Evolutionary conservation across 2,888 invertebrate species (phyloP).

Genomic region (Galerucella pusilla): DNA sequence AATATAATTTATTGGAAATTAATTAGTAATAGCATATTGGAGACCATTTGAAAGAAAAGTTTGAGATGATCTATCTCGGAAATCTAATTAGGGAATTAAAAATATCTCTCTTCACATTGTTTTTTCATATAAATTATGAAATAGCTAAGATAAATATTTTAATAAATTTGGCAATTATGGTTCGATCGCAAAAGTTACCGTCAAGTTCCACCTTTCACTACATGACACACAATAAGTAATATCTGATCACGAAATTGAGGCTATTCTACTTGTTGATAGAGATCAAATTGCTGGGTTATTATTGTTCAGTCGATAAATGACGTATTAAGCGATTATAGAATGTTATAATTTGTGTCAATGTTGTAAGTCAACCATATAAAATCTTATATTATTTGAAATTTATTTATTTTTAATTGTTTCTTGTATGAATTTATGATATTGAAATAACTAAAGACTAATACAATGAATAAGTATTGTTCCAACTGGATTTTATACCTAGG

Average conservation of each 20-base stretch:
- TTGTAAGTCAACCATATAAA: constrained; percentile 5
- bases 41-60: too few relatives aligned
- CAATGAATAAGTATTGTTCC: too few relatives aligned
- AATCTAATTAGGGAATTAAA: too few relatives aligned
- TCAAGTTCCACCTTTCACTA: constrained; percentile 3
- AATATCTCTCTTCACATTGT: too few relatives aligned
- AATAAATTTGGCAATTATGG: constrained; percentile 15
- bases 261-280: constrained; percentile 22
- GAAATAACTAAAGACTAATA: too few relatives aligned
- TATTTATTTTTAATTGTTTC: background rate
- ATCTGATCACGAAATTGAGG: background rate
- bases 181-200: constrained; percentile 34
- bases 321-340: constrained; percentile 3
- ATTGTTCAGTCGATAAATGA: background rate
- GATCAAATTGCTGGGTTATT: constrained; percentile 4
- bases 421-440: too few relatives aligned
- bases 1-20: too few relatives aligned
- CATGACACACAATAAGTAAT: background rate
- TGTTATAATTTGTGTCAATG: constrained; percentile 6
- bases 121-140: background rate
- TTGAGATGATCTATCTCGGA: too few relatives aligned
- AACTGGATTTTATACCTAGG: too few relatives aligned
- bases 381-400: background rate
- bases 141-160: background rate
- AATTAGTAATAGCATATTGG: too few relatives aligned